phyloP scores from a whole-genome alignment of 2,888 invertebrate species.

The Leucania comma region DNA sequence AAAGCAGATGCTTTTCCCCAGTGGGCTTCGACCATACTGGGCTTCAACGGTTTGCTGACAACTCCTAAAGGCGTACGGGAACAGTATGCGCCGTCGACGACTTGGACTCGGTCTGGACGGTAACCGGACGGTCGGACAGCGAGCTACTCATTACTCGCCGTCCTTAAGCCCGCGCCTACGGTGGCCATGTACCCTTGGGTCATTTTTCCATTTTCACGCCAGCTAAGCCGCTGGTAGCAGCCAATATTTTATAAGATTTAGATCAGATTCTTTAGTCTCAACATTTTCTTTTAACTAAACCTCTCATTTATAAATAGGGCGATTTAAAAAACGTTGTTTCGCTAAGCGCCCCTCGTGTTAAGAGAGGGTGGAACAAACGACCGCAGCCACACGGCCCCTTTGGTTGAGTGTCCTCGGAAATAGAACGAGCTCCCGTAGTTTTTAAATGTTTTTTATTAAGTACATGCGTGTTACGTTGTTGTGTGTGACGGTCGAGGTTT shows the following conservation, averaged over 20 bases:
- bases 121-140: too few species aligned
- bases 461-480: slow-evolving; percentile 30
- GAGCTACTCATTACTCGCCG: too few species aligned
- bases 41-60: too few species aligned
- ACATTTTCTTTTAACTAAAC: slow-evolving; percentile 20
- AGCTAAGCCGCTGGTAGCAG: too few species aligned
- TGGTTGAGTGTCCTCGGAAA: slow-evolving; percentile 48
- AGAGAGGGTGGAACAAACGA: slow-evolving; percentile 53
- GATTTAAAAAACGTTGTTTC: slow-evolving; percentile 52
- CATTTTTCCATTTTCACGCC: too few species aligned
- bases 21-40: too few species aligned
- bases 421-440: slow-evolving; percentile 51
- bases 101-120: too few species aligned
- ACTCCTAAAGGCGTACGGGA: too few species aligned
- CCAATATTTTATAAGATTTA: slow-evolving; percentile 4
- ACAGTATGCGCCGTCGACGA: too few species aligned
- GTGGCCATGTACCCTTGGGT: too few species aligned
- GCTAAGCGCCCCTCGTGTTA: slow-evolving; percentile 41
- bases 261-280: slow-evolving; percentile 12
- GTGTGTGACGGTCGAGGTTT: slow-evolving; percentile 1
- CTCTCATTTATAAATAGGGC: slow-evolving; percentile 33
- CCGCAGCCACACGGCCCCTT: slow-evolving; percentile 34
- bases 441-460: slow-evolving; percentile 54
- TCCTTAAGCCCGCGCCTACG: too few species aligned
- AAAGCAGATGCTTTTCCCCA: too few species aligned